A percentile compares a stretch with the other conserved stretches of the same genome.
phyloP scores from a whole-genome alignment of 1,140 invertebrate species.

The Coenobita brevimanus region DNA sequence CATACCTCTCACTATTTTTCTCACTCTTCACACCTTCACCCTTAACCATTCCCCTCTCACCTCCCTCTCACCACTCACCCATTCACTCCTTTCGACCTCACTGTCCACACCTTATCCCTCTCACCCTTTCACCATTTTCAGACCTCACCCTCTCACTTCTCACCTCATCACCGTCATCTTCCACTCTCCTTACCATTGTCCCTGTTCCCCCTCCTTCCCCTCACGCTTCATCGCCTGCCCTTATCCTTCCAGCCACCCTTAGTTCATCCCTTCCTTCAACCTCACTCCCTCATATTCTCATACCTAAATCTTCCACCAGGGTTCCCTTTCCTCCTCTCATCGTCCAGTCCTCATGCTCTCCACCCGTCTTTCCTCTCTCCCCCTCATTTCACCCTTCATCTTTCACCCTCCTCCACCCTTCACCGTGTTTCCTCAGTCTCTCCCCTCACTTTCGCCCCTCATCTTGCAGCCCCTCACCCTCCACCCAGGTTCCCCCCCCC shows the following conservation, averaged over 20 bases:
- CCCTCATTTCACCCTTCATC: background rate
- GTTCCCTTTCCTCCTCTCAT: no score
- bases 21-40: no score
- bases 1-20: no score
- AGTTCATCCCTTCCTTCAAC: background rate
- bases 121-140: no score
- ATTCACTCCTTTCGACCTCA: no score
- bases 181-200: background rate
- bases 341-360: no score
- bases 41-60: background rate
- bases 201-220: no score
- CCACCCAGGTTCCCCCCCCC: background rate
- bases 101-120: no score
- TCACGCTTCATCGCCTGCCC: background rate
- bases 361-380: background rate
- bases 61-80: background rate
- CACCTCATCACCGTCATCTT: background rate
- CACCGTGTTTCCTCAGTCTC: background rate
- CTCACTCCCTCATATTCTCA: background rate
- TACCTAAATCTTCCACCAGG: background rate
- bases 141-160: background rate
- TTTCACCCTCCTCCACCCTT: background rate
- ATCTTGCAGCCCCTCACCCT: background rate
- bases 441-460: background rate
- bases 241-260: background rate